These are phyloP conservation scores for Apamea epomidion DNA, from an alignment of 2,888 invertebrate genomes.

Conservation along the genomic window DNA sequence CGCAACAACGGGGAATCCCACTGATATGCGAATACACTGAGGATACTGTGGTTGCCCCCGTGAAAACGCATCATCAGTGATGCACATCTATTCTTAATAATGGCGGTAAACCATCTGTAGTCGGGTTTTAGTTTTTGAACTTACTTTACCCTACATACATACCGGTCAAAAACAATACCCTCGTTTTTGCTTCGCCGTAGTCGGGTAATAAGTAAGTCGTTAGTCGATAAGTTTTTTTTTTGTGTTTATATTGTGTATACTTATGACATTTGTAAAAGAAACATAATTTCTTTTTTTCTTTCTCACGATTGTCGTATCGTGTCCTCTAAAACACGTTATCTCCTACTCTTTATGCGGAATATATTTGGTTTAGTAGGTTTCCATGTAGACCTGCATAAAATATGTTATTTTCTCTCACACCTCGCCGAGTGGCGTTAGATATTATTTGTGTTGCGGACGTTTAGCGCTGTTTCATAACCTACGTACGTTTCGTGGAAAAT, in stretches of 20 bases:
- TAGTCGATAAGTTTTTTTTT: too few relatives aligned
- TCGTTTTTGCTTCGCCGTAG: too few relatives aligned
- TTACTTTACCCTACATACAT: too few relatives aligned
- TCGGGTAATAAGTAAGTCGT: too few relatives aligned
- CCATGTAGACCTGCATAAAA: conserved; percentile 84
- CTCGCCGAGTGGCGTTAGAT: conserved; percentile 65
- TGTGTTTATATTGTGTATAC: neutral
- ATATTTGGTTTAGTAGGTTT: conserved; percentile 85
- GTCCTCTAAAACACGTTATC: conserved; percentile 65
- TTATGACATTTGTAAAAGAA: neutral
- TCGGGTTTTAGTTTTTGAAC: too few relatives aligned
- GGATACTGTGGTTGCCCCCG: too few relatives aligned
- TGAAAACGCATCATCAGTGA: too few relatives aligned
- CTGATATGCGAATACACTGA: too few relatives aligned
- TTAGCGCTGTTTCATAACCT: conserved; percentile 41
- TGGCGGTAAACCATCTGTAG: too few relatives aligned
- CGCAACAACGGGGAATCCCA: too few relatives aligned
- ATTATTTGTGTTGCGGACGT: conserved; percentile 75
- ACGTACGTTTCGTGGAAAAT: conserved; percentile 7
- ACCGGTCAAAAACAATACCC: too few relatives aligned
- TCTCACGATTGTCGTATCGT: conserved; percentile 60
- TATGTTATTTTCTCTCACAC: conserved; percentile 77
- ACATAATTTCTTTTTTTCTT: neutral
- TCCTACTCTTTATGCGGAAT: conserved; percentile 79
- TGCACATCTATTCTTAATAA: too few relatives aligned